Evolutionary conservation across 2,797 vertebrate species (phyloP).

Genomic region (Myiotriccus ornatus): DNA sequence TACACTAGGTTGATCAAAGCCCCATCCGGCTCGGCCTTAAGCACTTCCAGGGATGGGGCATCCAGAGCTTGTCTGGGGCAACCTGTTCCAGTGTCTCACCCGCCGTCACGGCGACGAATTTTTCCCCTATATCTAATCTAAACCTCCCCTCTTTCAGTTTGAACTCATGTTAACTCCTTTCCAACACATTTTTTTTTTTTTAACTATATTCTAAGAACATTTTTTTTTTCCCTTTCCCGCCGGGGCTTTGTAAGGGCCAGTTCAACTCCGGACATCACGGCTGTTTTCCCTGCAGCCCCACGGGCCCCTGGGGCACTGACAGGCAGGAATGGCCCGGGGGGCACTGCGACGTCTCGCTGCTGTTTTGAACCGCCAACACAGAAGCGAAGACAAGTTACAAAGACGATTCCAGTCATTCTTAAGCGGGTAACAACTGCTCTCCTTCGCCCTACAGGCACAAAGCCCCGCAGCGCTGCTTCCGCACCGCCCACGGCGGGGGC

Average conservation of each 20-base stretch:
- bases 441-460: neutral
- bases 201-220: fast-evolving
- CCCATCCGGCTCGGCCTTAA: too few species aligned
- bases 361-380: fast-evolving
- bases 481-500: neutral
- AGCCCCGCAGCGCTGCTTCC: neutral
- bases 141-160: neutral
- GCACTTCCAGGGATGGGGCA: too few species aligned
- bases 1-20: neutral
- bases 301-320: fast-evolving
- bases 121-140: neutral
- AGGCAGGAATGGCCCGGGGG: neutral
- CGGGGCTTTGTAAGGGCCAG: neutral
- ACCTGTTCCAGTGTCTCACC: too few species aligned
- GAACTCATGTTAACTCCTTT: fast-evolving
- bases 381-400: neutral
- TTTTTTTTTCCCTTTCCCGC: fast-evolving
- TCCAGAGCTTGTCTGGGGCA: too few species aligned
- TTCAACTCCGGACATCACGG: fast-evolving
- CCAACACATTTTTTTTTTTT: fast-evolving
- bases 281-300: fast-evolving
- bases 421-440: neutral
- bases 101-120: neutral
- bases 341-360: fast-evolving
- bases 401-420: fast-evolving